Percentiles rank a stretch among this genome's conserved stretches.
Conservation (phyloP, 2,113 vertebrate species). For the Podarcis muralis region DNA sequence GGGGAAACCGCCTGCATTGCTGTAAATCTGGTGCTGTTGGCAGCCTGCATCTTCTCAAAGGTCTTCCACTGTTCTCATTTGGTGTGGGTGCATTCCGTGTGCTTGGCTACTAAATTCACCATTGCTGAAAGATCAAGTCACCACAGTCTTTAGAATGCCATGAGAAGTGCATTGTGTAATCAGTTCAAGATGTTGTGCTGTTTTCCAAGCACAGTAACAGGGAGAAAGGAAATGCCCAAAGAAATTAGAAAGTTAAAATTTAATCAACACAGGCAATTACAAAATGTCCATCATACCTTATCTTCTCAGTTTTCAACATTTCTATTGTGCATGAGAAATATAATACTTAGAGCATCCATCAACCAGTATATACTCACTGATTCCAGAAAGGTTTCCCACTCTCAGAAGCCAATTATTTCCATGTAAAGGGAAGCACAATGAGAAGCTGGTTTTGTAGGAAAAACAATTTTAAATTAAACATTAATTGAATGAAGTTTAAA, state of each 20-base stretch:
- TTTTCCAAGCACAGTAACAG: conserved; percentile 31
- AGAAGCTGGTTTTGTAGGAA: conserved; percentile 55
- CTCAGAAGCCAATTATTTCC: conserved; percentile 70
- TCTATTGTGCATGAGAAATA: conserved; percentile 61
- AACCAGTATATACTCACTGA: conserved; percentile 54
- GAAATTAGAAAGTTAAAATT: conserved; percentile 58
- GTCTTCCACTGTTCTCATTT: not conserved
- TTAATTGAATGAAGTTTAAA: conserved; percentile 19
- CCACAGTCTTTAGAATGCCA: not conserved
- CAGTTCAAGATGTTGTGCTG: conserved; percentile 22
- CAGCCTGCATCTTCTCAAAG: not conserved
- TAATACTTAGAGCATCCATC: conserved; percentile 67
- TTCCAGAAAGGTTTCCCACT: conserved; percentile 66
- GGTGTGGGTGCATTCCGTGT: not conserved
- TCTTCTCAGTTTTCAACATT: conserved; percentile 62
- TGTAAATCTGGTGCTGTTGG: not conserved
- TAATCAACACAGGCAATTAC: conserved; percentile 38
- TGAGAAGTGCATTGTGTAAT: conserved; percentile 1
- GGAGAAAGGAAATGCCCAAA: conserved; percentile 1
- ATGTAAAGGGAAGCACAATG: conserved; percentile 64
- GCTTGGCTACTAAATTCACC: not conserved
- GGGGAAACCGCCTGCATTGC: no score
- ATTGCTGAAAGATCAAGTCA: not conserved
- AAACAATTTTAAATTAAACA: conserved; percentile 57
- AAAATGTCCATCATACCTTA: conserved; percentile 59